phyloP scores from a whole-genome alignment of 2,888 invertebrate species.

The Lissocephala sabroskyi region DNA sequence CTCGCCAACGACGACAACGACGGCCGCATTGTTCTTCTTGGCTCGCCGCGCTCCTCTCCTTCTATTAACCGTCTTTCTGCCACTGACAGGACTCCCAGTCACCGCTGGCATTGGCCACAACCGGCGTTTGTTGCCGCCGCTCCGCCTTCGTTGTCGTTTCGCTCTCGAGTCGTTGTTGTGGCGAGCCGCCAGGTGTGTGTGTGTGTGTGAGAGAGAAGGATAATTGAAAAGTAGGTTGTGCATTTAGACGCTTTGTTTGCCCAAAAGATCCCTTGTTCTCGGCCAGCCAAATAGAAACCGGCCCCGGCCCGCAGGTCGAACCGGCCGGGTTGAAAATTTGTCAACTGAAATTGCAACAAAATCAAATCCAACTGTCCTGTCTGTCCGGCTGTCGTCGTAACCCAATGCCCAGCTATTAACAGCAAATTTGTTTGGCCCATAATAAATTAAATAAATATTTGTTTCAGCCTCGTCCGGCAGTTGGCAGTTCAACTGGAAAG shows the following conservation, averaged over 20 bases:
- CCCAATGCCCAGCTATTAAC: slow-evolving; percentile 37
- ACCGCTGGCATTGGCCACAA: too few relatives aligned
- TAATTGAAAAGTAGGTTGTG: slow-evolving; percentile 63
- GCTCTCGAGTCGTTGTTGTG: slow-evolving; percentile 1
- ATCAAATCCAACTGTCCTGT: too few relatives aligned
- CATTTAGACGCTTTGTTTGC: background rate
- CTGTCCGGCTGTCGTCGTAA: background rate
- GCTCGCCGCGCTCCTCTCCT: slow-evolving; percentile 6
- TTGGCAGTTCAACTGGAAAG: slow-evolving; percentile 46
- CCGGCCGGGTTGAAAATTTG: too few relatives aligned
- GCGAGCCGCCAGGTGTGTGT: background rate
- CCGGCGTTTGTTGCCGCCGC: slow-evolving; percentile 3
- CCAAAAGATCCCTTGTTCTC: too few relatives aligned
- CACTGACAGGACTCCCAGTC: too few relatives aligned
- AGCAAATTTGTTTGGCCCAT: slow-evolving; percentile 41
- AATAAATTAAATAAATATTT: slow-evolving; percentile 53
- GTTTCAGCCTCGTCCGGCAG: slow-evolving; percentile 12
- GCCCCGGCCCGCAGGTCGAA: too few relatives aligned
- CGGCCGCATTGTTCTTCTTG: slow-evolving; percentile 22
- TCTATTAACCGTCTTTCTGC: slow-evolving; percentile 6
- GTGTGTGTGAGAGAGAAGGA: background rate
- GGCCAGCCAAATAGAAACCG: too few relatives aligned
- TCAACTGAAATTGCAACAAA: too few relatives aligned
- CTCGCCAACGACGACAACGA: slow-evolving; percentile 14
- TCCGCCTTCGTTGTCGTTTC: slow-evolving; percentile 14